Conservation (phyloP, 2,888 invertebrate genomes). For the Luperina testacea region DNA sequence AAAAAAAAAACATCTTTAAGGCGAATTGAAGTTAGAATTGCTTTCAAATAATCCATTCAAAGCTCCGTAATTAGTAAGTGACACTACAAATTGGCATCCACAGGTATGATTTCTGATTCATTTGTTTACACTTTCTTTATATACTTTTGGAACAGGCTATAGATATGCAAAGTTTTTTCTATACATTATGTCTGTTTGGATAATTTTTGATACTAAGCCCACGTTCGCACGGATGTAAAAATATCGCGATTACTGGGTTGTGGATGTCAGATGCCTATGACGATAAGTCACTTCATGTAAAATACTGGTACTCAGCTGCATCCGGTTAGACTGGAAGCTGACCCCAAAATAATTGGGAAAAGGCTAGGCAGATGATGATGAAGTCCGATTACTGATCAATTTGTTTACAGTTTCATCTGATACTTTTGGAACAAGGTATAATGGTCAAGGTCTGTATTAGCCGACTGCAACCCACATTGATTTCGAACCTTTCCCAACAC, state of each 20-base stretch:
- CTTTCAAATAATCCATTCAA: not conserved
- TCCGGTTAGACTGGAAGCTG: not conserved
- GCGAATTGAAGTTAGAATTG: not conserved
- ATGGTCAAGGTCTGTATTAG: not conserved
- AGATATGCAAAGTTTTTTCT: too few relatives aligned
- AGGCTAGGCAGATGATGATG: not conserved
- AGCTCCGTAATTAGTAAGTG: not conserved
- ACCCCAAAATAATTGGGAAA: not conserved
- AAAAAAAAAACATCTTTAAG: not conserved
- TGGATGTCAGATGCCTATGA: too few relatives aligned
- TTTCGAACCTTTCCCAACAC: constrained; percentile 18
- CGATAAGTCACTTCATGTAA: not conserved
- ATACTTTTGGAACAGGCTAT: too few relatives aligned
- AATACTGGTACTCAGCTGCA: not conserved
- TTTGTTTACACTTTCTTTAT: not conserved
- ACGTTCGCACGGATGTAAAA: too few relatives aligned
- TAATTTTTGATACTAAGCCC: too few relatives aligned
- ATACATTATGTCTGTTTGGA: too few relatives aligned
- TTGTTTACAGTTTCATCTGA: not conserved
- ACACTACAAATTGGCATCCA: not conserved
- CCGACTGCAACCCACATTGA: not conserved
- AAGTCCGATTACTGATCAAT: not conserved
- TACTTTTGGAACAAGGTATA: not conserved
- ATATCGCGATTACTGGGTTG: too few relatives aligned
- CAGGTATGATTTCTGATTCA: not conserved